Percentiles rank a stretch among this genome's conserved stretches.
Evolutionary conservation across 2,113 vertebrate species (phyloP).

Genomic region (Psammodynastes pulverulentus): DNA sequence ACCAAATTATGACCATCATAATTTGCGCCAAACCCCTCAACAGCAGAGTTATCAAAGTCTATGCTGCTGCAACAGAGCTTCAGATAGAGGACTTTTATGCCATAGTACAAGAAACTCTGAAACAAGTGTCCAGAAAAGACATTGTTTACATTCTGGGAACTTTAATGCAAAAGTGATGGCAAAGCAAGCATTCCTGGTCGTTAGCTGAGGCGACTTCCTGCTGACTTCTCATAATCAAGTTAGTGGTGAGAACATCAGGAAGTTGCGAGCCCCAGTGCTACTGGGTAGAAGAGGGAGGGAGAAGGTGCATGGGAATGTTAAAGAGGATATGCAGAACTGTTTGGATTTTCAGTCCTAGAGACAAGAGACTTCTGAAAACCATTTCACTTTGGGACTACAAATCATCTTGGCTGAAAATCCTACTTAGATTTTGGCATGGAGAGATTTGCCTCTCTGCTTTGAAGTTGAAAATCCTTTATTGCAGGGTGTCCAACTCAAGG

Average conservation of each 20-base stretch:
- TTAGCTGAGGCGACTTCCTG: not conserved
- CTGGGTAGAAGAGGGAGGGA: not conserved
- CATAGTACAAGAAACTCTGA: not conserved
- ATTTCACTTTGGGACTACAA: not conserved
- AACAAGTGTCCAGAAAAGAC: not conserved
- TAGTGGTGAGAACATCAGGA: not conserved
- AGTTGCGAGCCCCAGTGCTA: not conserved
- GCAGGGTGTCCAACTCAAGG: no score
- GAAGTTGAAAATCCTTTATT: not conserved
- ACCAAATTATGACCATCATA: not conserved
- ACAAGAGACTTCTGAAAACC: not conserved
- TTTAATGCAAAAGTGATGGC: not conserved
- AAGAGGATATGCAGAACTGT: not conserved
- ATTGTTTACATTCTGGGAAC: not conserved
- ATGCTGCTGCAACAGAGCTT: not conserved
- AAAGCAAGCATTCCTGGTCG: not conserved
- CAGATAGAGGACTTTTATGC: not conserved
- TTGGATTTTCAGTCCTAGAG: not conserved
- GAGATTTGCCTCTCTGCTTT: not conserved
- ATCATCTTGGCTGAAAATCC: not conserved
- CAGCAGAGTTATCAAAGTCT: not conserved
- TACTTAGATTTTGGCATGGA: not conserved
- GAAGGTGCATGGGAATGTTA: not conserved
- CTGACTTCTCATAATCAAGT: not conserved
- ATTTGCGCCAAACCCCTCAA: not conserved